Evolutionary conservation across 2,888 invertebrate species (phyloP), one percentile per base, ranked within the genome.

Genomic region (Diogma glabrata): DNA sequence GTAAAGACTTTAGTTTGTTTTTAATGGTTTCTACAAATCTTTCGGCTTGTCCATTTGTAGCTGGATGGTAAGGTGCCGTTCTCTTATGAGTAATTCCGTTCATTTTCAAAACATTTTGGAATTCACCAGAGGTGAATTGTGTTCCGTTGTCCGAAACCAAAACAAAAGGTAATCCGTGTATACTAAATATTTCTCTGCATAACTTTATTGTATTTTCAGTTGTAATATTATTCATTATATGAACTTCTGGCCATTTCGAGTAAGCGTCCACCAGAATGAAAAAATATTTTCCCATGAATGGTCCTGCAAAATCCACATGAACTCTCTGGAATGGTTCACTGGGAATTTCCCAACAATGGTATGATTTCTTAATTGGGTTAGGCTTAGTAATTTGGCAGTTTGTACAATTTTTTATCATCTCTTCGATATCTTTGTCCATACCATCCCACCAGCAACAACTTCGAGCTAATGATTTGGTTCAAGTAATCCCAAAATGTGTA

Each of bases 1-100:
- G n/a, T 19, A 52, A 7, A 12, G 53, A 49, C 17, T 46, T 47
- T 17, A 57, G 47, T 19, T 46, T 14, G 38, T 51, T 22, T 52
- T 61, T 60, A 40, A 59, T 50, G 10, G 56, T 58, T 54, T 59
- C 57, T 4, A 60, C 57, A 45, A 56, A 58, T 24, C 59, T 54
- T 54, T 61, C 60, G 3, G 58, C 59, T 49, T 57, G 57, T 3
- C 60, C 59, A 51, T 61, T 62, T 17, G 57, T 55, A 36, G 55
- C 49, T 14, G 56, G 56, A 46, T 56, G 57, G 20, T 56, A 54
- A 30, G 55, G 53, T 6, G 59, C 57, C 8, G 56, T 59, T 8
- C 55, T 43, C 19, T 57, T 59, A 19, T 55, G 56, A 9, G 23
- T 8, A 5, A 57, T 54, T 8, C 55, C 57, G n/a, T 55, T 49